Evolutionary conservation across 2,888 invertebrate genomes (phyloP), one percentile per base, ranked within the genome.

Genomic region (Phasia obesa): DNA sequence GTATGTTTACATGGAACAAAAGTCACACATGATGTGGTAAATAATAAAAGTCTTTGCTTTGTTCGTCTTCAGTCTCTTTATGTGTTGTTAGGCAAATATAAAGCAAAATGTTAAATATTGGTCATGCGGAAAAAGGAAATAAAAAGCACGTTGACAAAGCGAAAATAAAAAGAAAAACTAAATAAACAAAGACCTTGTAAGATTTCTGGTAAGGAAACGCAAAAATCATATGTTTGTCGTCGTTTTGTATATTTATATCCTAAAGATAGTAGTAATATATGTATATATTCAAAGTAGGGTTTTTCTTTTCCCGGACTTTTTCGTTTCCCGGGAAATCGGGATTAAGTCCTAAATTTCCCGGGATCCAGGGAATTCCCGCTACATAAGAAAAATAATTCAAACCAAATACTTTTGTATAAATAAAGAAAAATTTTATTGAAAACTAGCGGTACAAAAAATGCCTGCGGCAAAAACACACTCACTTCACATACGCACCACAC

Each of bases 61-160:
- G 15, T 31, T 67, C 7, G 38, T 13, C 51, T 42, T 59, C 13
- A 60, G 42, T 25, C 23, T 4, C 17, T 76, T 44, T 55, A 44
- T 74, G 60, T 73, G 53, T 53, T 51, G 42, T 60, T 60, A 44
- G 49, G 19, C 57, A 65, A 69, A 76, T 13, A 64, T 44, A 57
- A 57, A 81, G 76, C 77, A 64, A 87, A 86, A 85, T 86, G 76
- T 86, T 84, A 86, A 84, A 85, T 85, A 76, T 76, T 84, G 86
- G 82, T 87, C 88, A 88, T 86, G 88, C 87, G 85, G 85, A 85
- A 85, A 86, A 86, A 85, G 79, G 81, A 85, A 85, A 86, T 65
- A 76, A 70, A 74, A 77, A 86, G 83, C 84, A 27, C 25, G 11
- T 27, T 59, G 19, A 49, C 55, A 75, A 38, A 64, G 27, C 35